phyloP scores from a whole-genome alignment of 2,888 invertebrate genomes.

The Eledona agricola region DNA sequence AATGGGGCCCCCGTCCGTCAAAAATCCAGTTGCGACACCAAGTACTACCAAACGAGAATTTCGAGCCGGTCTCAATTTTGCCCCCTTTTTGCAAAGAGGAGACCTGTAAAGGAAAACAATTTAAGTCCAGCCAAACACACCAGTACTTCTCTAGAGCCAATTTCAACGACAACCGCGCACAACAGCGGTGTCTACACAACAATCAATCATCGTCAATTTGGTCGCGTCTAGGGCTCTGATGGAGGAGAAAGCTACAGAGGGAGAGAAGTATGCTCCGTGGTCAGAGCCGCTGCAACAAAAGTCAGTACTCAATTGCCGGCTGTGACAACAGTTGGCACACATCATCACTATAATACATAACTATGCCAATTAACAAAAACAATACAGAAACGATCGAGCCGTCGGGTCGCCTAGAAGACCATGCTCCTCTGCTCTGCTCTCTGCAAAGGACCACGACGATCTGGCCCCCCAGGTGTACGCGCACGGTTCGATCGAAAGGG shows the following conservation, averaged over 20 bases:
- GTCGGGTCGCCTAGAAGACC: conserved; percentile 18
- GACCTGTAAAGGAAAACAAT: conserved; percentile 77
- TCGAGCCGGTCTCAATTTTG: conserved; percentile 71
- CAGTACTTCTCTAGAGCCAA: conserved; percentile 49
- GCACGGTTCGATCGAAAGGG: conserved; percentile 32
- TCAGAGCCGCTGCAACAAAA: conserved; percentile 64
- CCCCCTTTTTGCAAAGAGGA: conserved; percentile 86
- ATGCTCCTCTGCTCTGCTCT: conserved; percentile 42
- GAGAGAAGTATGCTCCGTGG: conserved; percentile 60
- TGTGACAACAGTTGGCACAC: conserved; percentile 62
- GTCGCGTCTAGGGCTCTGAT: conserved; percentile 52
- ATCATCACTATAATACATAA: conserved; percentile 59
- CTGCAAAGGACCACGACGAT: conserved; percentile 43
- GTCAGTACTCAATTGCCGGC: conserved; percentile 58
- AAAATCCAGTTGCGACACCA: conserved; percentile 13
- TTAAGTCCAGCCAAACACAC: conserved; percentile 54
- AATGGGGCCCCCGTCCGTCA: background rate
- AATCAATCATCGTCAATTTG: conserved; percentile 37
- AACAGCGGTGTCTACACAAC: conserved; percentile 38
- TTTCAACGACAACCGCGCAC: conserved; percentile 38
- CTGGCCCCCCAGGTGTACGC: conserved; percentile 28
- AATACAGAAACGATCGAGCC: conserved; percentile 17
- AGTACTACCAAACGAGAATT: conserved; percentile 45
- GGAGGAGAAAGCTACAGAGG: conserved; percentile 51
- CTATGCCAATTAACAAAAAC: conserved; percentile 57